Evolutionary conservation across 1,140 invertebrate species (phyloP), one percentile per base, ranked within the genome.

Genomic region (Papilio xuthus): DNA sequence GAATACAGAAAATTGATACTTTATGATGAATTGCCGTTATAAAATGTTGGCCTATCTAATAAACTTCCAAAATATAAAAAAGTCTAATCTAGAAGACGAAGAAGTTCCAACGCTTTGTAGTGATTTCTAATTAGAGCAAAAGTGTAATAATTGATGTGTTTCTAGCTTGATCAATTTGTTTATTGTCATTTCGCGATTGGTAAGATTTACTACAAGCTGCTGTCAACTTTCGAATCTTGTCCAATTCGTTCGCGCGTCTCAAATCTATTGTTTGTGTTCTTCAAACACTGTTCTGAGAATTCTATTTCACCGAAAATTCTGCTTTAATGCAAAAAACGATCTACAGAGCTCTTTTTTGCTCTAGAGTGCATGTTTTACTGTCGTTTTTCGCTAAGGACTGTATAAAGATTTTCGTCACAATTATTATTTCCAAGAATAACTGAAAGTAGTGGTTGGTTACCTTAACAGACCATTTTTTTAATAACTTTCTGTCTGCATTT

Each of bases 351-450:
- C 20, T 60, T 60, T 60, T 60, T 60, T 60, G 12, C 10, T 23
- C 20, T 60, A 1, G 1, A 60, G 53, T 26, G 56, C 18, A 13
- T 12, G 56, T 60, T 60, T 13, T 60, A 60, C 56, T 26, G 23
- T 8, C 56, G 56, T 60, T 60, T 0, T 60, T 60, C 20, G 56
- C 2, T 26, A 60, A 9, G 20, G 20, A 60, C 26, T 60, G 7
- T 60, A 60, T 26, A n/a, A 53, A 60, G 20, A 26, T 60, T 60
- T 60, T 60, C 53, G 53, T 9, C 15, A 60, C 53, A 60, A 60
- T 60, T 60, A 60, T 60, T 60, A 60, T 26, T 60, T 60, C 56
- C 56, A 13, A 60, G 56, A 60, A 60, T 60, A 60, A 60, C 56
- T 60, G 56, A 60, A 60, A 60, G 56, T 26, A 60, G 56, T 53